Evolutionary conservation across 1,140 invertebrate genomes (phyloP), one percentile per base, ranked within the genome.

Genomic region (Portunus trituberculatus): DNA sequence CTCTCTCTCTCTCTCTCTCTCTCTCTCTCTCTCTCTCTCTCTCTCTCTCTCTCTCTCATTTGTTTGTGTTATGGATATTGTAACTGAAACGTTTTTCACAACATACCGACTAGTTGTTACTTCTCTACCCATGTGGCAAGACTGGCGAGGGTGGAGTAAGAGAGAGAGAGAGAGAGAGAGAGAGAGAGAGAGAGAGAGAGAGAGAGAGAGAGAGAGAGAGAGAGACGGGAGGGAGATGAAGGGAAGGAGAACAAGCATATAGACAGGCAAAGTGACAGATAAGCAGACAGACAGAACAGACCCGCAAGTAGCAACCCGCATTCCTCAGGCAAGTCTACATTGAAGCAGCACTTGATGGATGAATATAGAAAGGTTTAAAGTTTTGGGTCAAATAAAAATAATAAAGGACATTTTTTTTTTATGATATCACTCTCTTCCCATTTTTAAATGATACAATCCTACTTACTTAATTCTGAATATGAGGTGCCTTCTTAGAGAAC

Each of bases 1-100:
- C 31, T 32, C 16, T 84, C 16, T 32, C 31, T 87, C 31, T 87
- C 31, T 87, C 25, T 28, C 16, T 87, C 31, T 76, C 16, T 76
- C 67, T 76, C 67, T 76, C 67, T 76, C 67, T 76, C 67, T 76
- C 67, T 76, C 67, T 76, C 67, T 76, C 67, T 76, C 67, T 76
- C 67, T 76, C 67, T 76, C 67, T 76, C 67, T 76, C 67, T 76
- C 67, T 76, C 67, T 25, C 67, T 76, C 67, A 20, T 25, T 76
- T 20, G 16, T 76, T n/a, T 76, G 4, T 76, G n/a, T 76, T 76
- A 76, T 76, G 59, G 59, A 76, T 8, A 20, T 76, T 25, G 25
- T n/a, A n/a, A n/a, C 67, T 76, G 20, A 25, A n/a, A 76, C 67
- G 20, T 76, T n/a, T 76, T n/a, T 20, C 67, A n/a, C 67, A 76